Conservation (phyloP, 2,888 invertebrate genomes). For the Kuschelorhynchus macadamiae region DNA sequence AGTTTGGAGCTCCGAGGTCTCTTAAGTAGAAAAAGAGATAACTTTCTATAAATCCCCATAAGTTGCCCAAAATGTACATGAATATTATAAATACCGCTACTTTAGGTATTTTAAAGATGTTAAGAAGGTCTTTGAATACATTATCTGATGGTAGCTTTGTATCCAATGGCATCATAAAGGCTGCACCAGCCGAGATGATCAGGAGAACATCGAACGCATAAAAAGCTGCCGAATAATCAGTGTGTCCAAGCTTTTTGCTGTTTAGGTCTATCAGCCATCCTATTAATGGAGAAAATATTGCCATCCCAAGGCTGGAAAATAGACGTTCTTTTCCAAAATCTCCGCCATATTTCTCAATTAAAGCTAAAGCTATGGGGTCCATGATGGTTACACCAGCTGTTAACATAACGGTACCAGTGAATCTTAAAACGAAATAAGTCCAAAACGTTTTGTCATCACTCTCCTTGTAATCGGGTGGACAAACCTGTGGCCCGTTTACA, state of each 20-base stretch:
- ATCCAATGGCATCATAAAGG: constrained; percentile 84
- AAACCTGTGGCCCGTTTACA: constrained; percentile 82
- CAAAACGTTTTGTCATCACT: constrained; percentile 85
- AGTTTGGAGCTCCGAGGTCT: constrained; percentile 87
- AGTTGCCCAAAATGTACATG: constrained; percentile 85
- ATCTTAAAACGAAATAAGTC: constrained; percentile 84
- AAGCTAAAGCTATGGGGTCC: constrained; percentile 89
- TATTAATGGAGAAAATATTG: constrained; percentile 85
- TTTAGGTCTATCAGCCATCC: constrained; percentile 84
- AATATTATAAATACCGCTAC: constrained; percentile 86
- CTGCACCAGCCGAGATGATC: constrained; percentile 80
- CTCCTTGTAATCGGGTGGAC: constrained; percentile 85
- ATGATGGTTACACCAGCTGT: constrained; percentile 90
- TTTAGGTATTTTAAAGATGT: constrained; percentile 83
- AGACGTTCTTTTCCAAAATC: constrained; percentile 86
- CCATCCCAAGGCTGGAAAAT: constrained; percentile 87
- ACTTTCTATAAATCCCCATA: constrained; percentile 92
- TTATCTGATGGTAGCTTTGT: constrained; percentile 84
- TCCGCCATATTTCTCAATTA: constrained; percentile 87
- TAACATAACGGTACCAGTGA: constrained; percentile 85
- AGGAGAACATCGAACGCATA: constrained; percentile 84
- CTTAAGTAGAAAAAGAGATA: constrained; percentile 89
- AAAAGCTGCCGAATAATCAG: constrained; percentile 91
- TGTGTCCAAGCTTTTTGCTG: constrained; percentile 78
- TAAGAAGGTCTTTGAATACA: constrained; percentile 81